Conservation (phyloP, 2,797 vertebrate species). For the Poeciliopsis turneri region DNA sequence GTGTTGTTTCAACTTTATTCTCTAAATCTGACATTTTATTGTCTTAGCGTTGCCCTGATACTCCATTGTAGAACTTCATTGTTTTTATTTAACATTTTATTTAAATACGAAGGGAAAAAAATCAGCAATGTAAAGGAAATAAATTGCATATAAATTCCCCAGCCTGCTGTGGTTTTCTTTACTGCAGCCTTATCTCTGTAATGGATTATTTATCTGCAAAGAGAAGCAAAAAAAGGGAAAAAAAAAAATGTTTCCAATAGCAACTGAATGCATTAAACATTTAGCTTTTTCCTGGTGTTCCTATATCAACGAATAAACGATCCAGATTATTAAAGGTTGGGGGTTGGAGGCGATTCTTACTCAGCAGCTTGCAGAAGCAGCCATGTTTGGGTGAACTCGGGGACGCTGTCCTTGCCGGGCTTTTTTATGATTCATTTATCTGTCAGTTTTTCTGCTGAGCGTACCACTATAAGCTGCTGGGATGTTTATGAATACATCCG, state of each 20-base stretch:
- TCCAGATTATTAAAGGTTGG: constrained; percentile 43
- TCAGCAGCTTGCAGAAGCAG: constrained; percentile 51
- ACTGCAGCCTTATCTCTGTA: constrained; percentile 67
- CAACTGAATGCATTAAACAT: constrained; percentile 64
- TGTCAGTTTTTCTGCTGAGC: constrained; percentile 66
- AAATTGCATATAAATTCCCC: constrained; percentile 66
- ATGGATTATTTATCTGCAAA: constrained; percentile 76
- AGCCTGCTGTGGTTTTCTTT: constrained; percentile 45
- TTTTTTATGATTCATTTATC: constrained; percentile 61
- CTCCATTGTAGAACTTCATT: background rate
- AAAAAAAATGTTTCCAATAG: constrained; percentile 54
- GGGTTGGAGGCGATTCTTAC: constrained; percentile 46
- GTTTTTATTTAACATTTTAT: constrained; percentile 23
- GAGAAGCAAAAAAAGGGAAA: constrained; percentile 41
- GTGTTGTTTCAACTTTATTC: too few relatives aligned
- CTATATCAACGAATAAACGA: constrained; percentile 59
- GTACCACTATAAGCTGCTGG: constrained; percentile 47
- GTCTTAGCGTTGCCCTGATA: too few relatives aligned
- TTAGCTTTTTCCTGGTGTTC: constrained; percentile 57
- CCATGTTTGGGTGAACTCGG: constrained; percentile 35
- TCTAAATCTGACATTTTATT: too few relatives aligned
- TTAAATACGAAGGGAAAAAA: constrained; percentile 22
- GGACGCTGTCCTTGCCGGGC: constrained; percentile 45
- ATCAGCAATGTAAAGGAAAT: constrained; percentile 47
- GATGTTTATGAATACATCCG: constrained; percentile 67